These are phyloP conservation scores for Coelinius sp. DNA, from an alignment of 2,888 invertebrate genomes.

Conservation along the genomic window DNA sequence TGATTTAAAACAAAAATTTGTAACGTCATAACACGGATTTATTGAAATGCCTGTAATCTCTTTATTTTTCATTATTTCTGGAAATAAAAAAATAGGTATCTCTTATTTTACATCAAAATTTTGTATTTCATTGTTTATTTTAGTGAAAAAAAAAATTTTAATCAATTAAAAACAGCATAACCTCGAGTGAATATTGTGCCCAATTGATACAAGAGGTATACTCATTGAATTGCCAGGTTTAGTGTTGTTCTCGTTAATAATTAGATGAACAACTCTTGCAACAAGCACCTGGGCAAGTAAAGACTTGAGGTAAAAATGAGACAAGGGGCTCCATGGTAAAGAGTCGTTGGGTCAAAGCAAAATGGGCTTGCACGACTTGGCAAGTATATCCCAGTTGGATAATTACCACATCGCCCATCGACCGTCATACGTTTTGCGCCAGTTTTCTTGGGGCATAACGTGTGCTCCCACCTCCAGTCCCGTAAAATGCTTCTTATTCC, in stretches of 20 bases:
- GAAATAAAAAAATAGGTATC: no score
- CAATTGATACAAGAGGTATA: constrained; percentile 47
- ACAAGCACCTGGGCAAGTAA: constrained; percentile 59
- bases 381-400: constrained; percentile 49
- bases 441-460: constrained; percentile 28
- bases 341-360: constrained; percentile 25
- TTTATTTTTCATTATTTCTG: no score
- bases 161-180: constrained; percentile 17
- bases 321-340: background rate
- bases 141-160: background rate
- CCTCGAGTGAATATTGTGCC: constrained; percentile 34
- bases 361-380: constrained; percentile 48
- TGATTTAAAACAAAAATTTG: no score
- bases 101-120: background rate
- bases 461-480: constrained; percentile 1
- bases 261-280: constrained; percentile 59
- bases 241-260: constrained; percentile 66
- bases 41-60: no score
- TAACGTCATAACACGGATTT: no score
- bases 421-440: constrained; percentile 58
- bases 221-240: constrained; percentile 66
- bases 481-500: constrained; percentile 29
- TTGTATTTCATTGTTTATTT: background rate
- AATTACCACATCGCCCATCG: constrained; percentile 60
- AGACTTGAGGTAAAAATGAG: background rate